These are phyloP conservation scores for Dunckerocampus dactyliophorus DNA, from an alignment of 2,113 vertebrate species.

Conservation along the genomic window DNA sequence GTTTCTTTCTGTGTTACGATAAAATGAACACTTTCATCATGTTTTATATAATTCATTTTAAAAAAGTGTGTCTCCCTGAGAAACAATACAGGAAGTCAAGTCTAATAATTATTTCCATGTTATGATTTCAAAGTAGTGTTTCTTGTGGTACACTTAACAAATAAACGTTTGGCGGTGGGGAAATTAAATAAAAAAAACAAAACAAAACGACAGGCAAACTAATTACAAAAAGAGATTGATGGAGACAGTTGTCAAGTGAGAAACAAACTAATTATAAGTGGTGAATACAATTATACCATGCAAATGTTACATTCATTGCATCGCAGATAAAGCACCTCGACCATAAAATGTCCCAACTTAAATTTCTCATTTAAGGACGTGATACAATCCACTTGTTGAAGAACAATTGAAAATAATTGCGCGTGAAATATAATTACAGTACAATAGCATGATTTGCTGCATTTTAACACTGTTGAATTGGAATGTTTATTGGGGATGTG, in stretches of 20 bases:
- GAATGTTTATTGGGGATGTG: too few species aligned
- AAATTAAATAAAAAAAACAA: conserved; percentile 4
- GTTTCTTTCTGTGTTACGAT: neutral
- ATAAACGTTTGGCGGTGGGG: conserved; percentile 2
- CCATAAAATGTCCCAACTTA: too few species aligned
- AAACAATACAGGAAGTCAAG: neutral
- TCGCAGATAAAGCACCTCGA: too few species aligned
- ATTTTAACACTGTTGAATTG: too few species aligned
- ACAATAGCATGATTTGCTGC: too few species aligned
- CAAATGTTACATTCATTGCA: neutral
- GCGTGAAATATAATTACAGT: too few species aligned
- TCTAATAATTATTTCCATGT: neutral
- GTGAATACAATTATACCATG: neutral
- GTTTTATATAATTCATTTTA: too few species aligned
- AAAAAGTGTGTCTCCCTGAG: too few species aligned
- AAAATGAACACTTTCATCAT: neutral
- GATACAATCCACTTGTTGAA: neutral
- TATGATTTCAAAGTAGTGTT: neutral
- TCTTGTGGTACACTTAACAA: neutral
- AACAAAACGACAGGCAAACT: conserved; percentile 32
- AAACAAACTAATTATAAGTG: conserved; percentile 44
- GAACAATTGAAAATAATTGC: too few species aligned
- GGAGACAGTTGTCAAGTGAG: conserved; percentile 33
- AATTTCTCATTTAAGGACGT: neutral
- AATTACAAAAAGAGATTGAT: conserved; percentile 39